Base-by-base conservation (phyloP, 2,113 vertebrate genomes). In the Coracopsis vasa region DNA sequence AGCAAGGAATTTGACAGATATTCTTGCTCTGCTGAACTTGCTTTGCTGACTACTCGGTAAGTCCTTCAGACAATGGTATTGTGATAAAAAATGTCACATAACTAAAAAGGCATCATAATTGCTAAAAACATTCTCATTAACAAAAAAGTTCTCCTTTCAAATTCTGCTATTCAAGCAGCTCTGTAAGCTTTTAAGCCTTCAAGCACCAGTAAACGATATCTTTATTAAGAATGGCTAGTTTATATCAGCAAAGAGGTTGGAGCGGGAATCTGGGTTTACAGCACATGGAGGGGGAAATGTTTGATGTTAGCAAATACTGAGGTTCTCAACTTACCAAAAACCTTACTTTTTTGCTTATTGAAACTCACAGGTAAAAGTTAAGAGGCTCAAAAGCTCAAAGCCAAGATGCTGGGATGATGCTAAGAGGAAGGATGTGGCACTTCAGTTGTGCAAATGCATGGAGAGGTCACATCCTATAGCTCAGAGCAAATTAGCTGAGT, bases 171-270 rank as follows among this genome's bases (percentile, higher is more conserved):
- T 97, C 83, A 94, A 54, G 39, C 50, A 67, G 72, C 65, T 89
- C 54, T 51, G 18, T 94, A 97, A 94, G 91, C 91, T 91, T 84
- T 95, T 96, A 95, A 97, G 92, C 92, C 71, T 92, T 88, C 85
- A 78, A 94, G 75, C 60, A 90, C 54, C 80, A 86, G 42, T 44
- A 78, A 93, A 86, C 65, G 67, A 93, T 67, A 92, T 80, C 75
- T 93, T 86, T 90, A 72, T 44, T 92, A 74, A 84, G 92, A 85
- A 92, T 3, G 60, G n/a, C 11, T 74, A 23, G 53, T 92, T 93
- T 42, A 27, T 37, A 80, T 67, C 85, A 93, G 75, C 67, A 73
- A 50, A 73, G 90, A 44, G 14, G 12, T 11, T 75, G 79, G 51
- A 80, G 70, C 70, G 47, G 74, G 56, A 73, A 18, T 29, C 58